Conservation (phyloP, 2,888 invertebrate species). For the Drosophila putrida region DNA sequence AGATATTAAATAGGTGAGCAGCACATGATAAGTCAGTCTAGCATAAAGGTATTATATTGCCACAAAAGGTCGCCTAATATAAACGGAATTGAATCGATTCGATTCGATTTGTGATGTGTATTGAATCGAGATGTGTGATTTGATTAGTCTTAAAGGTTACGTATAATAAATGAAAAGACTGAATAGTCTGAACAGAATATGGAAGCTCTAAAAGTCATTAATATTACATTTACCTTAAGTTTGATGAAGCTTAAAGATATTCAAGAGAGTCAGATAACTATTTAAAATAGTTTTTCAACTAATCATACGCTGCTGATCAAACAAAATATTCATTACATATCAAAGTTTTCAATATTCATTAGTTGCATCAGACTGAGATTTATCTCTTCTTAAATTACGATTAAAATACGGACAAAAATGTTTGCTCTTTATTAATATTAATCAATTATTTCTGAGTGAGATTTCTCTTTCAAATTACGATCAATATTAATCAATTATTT, state of each 20-base stretch:
- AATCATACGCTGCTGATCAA: background rate
- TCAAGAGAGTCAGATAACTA: background rate
- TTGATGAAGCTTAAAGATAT: background rate
- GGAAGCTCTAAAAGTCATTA: background rate
- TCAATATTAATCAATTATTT: background rate
- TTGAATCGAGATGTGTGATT: constrained; percentile 1
- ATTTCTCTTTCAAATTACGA: background rate
- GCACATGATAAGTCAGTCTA: constrained; percentile 12
- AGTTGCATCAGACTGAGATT: too few species aligned
- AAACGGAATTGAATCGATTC: constrained; percentile 13
- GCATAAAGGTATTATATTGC: background rate
- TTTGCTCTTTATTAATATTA: background rate
- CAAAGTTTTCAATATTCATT: too few species aligned
- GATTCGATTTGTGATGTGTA: constrained; percentile 17
- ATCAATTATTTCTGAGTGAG: background rate
- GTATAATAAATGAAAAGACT: background rate
- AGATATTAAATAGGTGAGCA: constrained; percentile 17
- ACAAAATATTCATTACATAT: too few species aligned
- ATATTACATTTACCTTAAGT: background rate
- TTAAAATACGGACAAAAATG: too few species aligned
- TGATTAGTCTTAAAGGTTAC: background rate
- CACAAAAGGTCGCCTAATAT: constrained; percentile 18
- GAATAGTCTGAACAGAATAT: background rate
- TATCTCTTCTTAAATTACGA: too few species aligned
- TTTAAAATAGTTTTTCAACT: background rate